Base-by-base conservation (phyloP, 2,797 vertebrate genomes). In the Microhierax caerulescens region DNA sequence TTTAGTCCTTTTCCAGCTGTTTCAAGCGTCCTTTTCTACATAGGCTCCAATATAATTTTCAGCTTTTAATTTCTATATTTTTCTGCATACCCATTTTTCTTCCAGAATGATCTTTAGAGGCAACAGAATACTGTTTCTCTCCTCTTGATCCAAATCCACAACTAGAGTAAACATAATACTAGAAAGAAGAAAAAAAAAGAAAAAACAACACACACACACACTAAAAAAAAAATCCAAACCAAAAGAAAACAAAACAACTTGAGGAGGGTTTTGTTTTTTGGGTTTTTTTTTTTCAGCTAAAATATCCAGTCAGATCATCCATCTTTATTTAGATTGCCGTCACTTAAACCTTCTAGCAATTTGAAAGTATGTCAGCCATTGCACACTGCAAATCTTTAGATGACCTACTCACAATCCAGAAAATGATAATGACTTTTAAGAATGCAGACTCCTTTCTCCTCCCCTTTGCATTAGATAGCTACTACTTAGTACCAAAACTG, bases 201-300 rank as follows among this genome's bases (percentile, higher is more conserved):
- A 30, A 20, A 48, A 48, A 10, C 10, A 54, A 27, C 28, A 56
- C 9, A 36, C 7, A n/a, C 12, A 32, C 2, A 25, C 5, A 48
- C 12, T 10, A 32, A 2, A 25, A 4, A 47, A 12, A 16, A 4
- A 67, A 37, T 7, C 0, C 1, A 27, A 72, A 23, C 0, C 1
- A 25, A 69, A 74, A 7, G 2, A 13, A 47, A 69, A 32, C 2
- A 37, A 61, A 4, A 7, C 7, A 65, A 9, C 11, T 11, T 69
- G 32, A 75, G 78, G 9, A 81, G 1, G 5, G 0, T 1, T 57
- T n/a, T n/a, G n/a, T n/a, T n/a, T n/a, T n/a, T n/a, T n/a, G n/a
- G n/a, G n/a, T n/a, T n/a, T n/a, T n/a, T n/a, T 59, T 65, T 63
- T 37, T 60, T 43, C 5, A 36, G 5, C 5, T 50, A 75, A 68